phyloP scores from a whole-genome alignment of 1,140 invertebrate genomes.

The Euura lappo region DNA sequence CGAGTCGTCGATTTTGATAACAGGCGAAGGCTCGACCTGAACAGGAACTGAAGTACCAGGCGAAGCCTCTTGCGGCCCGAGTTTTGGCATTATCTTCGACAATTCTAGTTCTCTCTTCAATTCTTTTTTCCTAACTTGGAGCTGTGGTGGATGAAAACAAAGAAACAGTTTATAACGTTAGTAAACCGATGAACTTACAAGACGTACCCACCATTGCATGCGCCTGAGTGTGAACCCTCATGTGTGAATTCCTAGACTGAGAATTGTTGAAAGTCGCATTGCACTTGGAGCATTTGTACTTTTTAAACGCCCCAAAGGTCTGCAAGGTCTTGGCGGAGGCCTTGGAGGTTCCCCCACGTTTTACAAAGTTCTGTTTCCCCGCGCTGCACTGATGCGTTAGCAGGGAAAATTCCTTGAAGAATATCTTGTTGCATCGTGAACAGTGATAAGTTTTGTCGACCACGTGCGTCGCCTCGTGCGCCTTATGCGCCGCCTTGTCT shows the following conservation, averaged over 20 bases:
- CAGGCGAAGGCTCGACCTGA: slow-evolving; percentile 38
- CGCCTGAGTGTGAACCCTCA: slow-evolving; percentile 37
- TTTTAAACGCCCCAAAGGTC: slow-evolving; percentile 30
- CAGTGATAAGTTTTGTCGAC: slow-evolving; percentile 49
- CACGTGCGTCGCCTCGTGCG: slow-evolving; percentile 42
- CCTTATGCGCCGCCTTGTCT: slow-evolving; percentile 38
- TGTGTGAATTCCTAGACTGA: slow-evolving; percentile 43
- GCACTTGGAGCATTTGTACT: slow-evolving; percentile 42
- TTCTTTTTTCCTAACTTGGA: slow-evolving; percentile 24
- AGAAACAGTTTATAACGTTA: too few relatives aligned
- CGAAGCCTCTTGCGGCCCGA: slow-evolving; percentile 34
- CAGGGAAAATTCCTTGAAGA: slow-evolving; percentile 50
- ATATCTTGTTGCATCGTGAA: slow-evolving; percentile 49
- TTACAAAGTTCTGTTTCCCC: slow-evolving; percentile 22
- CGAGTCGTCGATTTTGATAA: slow-evolving; percentile 35
- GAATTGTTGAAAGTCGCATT: slow-evolving; percentile 37
- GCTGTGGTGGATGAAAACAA: slow-evolving; percentile 14
- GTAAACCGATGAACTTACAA: background rate
- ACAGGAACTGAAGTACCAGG: slow-evolving; percentile 28
- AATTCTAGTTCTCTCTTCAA: slow-evolving; percentile 29
- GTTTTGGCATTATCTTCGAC: slow-evolving; percentile 32
- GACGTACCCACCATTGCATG: slow-evolving; percentile 13
- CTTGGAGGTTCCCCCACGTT: slow-evolving; percentile 30
- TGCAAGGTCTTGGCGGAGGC: slow-evolving; percentile 24
- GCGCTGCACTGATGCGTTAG: slow-evolving; percentile 42